Percentiles rank a stretch among this genome's conserved stretches.
These are phyloP conservation scores for Listrodromus nycthemerus DNA, from an alignment of 2,888 invertebrate species.

Conservation along the genomic window DNA sequence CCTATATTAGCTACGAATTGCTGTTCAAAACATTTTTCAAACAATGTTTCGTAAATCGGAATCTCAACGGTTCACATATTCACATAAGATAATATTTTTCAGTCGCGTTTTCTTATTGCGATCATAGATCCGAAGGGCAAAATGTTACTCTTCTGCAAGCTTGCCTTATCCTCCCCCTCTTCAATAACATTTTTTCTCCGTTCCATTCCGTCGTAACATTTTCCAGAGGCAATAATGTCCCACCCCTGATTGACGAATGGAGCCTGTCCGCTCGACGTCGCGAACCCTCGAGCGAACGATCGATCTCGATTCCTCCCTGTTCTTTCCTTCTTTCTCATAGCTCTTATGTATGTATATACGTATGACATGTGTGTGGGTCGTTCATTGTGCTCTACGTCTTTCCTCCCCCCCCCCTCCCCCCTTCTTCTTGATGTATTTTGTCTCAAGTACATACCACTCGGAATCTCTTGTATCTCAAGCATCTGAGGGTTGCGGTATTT, in stretches of 20 bases:
- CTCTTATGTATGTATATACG: background rate
- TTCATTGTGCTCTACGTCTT: conserved; percentile 33
- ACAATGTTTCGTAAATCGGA: background rate
- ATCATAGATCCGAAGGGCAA: background rate
- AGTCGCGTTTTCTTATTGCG: background rate
- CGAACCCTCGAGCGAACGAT: conserved; percentile 37
- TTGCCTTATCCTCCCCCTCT: background rate
- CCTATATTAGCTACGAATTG: background rate
- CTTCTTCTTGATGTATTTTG: conserved; percentile 17
- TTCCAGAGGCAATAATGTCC: conserved; percentile 46
- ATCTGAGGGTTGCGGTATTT: conserved; percentile 38
- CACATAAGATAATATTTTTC: background rate
- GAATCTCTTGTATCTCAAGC: conserved; percentile 29
- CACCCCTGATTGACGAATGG: conserved; percentile 54
- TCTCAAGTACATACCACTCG: conserved; percentile 6
- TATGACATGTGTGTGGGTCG: background rate
- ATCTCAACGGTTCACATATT: background rate
- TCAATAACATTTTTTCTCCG: background rate
- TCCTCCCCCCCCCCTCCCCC: conserved; percentile 15
- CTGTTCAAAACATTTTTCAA: background rate
- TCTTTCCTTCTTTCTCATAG: background rate
- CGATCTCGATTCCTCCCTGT: conserved; percentile 43
- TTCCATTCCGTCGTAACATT: too few species aligned
- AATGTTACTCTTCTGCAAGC: background rate
- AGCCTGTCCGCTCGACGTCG: conserved; percentile 45